Percentiles rank a stretch among this genome's conserved stretches.
These are phyloP conservation scores for Orthosia cruda DNA, from an alignment of 2,888 invertebrate genomes.

Conservation along the genomic window DNA sequence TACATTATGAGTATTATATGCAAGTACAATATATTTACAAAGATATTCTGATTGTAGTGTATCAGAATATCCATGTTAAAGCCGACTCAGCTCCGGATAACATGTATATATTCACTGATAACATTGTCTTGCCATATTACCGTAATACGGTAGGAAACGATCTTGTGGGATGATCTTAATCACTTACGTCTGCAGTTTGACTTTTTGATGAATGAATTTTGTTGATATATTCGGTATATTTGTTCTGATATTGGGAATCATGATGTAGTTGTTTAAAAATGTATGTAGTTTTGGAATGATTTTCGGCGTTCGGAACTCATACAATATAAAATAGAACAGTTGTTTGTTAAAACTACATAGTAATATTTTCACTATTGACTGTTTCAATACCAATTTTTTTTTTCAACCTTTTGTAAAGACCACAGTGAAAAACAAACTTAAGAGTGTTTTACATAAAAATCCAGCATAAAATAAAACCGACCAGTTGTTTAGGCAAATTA, in stretches of 20 bases:
- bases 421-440: conserved; percentile 38
- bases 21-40: conserved; percentile 37
- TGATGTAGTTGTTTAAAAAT: neutral
- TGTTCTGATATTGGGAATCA: neutral
- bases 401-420: neutral
- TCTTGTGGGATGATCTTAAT: neutral
- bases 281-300: neutral
- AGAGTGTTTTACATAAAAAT: conserved; percentile 61
- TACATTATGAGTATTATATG: conserved; percentile 25
- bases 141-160: conserved; percentile 12
- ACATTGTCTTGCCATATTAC: conserved; percentile 19
- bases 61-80: conserved; percentile 12
- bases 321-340: too few species aligned
- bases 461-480: conserved; percentile 66
- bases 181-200: neutral
- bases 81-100: conserved; percentile 28
- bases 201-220: neutral
- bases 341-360: neutral
- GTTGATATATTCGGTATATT: neutral
- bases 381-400: too few species aligned
- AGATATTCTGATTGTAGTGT: conserved; percentile 4
- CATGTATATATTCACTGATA: conserved; percentile 17
- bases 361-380: neutral
- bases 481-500: conserved; percentile 84
- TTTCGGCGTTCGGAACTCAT: too few species aligned